Evolutionary conservation across 2,888 invertebrate species (phyloP), one percentile per base, ranked within the genome.

Genomic region (Acrobasis suavella): DNA sequence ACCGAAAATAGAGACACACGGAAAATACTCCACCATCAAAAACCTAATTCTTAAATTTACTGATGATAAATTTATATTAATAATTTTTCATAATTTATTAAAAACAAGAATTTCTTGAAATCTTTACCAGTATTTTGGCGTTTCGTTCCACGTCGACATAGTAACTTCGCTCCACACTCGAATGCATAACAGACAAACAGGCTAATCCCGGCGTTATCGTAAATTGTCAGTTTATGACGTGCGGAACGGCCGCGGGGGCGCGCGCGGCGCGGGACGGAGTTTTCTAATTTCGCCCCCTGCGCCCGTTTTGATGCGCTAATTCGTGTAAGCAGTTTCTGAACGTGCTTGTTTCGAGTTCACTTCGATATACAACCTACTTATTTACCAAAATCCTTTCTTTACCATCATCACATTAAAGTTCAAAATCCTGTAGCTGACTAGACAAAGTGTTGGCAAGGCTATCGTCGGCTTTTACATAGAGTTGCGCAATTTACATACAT

Each of bases 191-290:
- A 91, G 88, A 90, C 91, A 91, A 90, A 91, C 91, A 89, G 82
- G 91, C 92, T 92, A 92, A 93, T 92, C 92, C 92, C 86, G 83
- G 83, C 87, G 90, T 91, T 92, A 93, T 92, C 93, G 92, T 93
- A 93, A 93, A 93, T 93, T 91, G 92, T 92, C 92, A 92, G 91
- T 92, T 93, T 93, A 93, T 92, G 93, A 93, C 92, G 92, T 93
- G 92, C 91, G 85, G 90, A 92, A 91, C 87, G 92, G 86, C 80
- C 80, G 84, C 77, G 84, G 81, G 80, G 66, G 66, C 67, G 74
- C 75, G 68, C 68, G 76, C 72, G 74, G 80, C 72, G 75, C 72
- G 67, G 76, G 77, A 73, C 81, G 81, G 76, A 88, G 86, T 89
- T 91, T 91, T 91, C 91, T 90, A 91, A 91, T 91, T 92, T 90